phyloP scores from a whole-genome alignment of 2,888 invertebrate species.

The Tipula unca region DNA sequence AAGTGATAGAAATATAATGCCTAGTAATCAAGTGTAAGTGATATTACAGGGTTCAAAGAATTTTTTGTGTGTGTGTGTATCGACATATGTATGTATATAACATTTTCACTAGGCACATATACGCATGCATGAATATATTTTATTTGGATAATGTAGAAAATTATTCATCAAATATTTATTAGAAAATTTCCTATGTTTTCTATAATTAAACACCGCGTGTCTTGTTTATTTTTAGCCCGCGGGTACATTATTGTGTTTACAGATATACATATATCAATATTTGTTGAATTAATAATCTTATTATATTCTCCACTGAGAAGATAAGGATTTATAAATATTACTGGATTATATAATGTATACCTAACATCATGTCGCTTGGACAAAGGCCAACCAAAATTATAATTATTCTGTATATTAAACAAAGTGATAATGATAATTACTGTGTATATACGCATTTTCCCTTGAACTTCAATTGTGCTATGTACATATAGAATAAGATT shows the following conservation, averaged over 20 bases:
- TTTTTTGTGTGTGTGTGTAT: neutral
- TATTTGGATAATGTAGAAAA: too few relatives aligned
- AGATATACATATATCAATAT: neutral
- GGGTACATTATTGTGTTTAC: neutral
- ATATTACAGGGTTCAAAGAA: neutral
- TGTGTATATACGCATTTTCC: neutral
- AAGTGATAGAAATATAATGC: neutral
- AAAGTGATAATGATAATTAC: neutral
- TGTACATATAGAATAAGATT: neutral
- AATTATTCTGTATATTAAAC: neutral
- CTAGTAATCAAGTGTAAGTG: conserved; percentile 8
- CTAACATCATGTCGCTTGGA: neutral
- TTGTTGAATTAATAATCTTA: too few relatives aligned
- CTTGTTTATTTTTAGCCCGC: neutral
- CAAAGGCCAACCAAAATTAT: neutral
- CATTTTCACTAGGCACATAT: neutral
- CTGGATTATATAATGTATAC: neutral
- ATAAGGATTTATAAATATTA: neutral
- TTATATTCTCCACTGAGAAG: neutral
- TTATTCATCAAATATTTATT: too few relatives aligned
- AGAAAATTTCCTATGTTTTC: too few relatives aligned
- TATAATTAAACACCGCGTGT: neutral
- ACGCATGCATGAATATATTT: neutral
- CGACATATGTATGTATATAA: neutral
- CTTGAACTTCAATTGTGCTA: neutral